phyloP scores from a whole-genome alignment of 2,113 vertebrate genomes.

The Pogona vitticeps region DNA sequence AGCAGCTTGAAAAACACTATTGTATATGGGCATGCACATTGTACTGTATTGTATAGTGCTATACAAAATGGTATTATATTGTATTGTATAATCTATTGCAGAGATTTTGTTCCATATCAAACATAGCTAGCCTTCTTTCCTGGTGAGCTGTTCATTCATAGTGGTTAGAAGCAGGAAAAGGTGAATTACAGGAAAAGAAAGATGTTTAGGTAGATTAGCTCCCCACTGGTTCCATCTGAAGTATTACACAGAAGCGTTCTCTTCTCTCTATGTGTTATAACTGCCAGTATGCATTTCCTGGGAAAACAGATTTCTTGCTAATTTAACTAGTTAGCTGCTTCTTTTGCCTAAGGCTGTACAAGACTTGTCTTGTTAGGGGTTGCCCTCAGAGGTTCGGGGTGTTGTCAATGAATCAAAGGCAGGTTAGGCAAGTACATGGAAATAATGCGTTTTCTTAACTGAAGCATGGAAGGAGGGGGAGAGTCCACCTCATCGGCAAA shows the following conservation, averaged over 20 bases:
- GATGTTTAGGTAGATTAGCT: neutral
- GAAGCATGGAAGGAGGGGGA: neutral
- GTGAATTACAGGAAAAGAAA: conserved; percentile 36
- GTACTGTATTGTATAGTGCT: too few relatives aligned
- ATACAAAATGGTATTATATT: too few relatives aligned
- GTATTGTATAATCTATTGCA: neutral
- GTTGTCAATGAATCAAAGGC: conserved; percentile 13
- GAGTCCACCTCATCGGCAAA: conserved; percentile 24
- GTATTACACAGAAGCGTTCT: conserved; percentile 41
- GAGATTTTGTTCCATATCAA: neutral
- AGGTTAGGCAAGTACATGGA: conserved; percentile 21
- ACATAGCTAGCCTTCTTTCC: conserved; percentile 33
- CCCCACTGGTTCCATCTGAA: conserved; percentile 47
- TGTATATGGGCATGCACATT: too few relatives aligned
- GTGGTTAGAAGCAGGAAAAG: neutral
- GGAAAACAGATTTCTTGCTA: conserved; percentile 1
- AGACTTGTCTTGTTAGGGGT: neutral
- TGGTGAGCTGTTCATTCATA: conserved; percentile 14
- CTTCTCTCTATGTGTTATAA: conserved; percentile 48
- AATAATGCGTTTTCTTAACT: conserved; percentile 34
- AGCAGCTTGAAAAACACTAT: neutral
- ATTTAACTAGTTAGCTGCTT: conserved; percentile 9
- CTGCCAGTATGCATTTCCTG: conserved; percentile 24
- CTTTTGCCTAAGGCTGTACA: conserved; percentile 43
- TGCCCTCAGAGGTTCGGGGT: neutral